Evolutionary conservation across 2,113 vertebrate genomes (phyloP).

Genomic region (Todiramphus saurophagus): DNA sequence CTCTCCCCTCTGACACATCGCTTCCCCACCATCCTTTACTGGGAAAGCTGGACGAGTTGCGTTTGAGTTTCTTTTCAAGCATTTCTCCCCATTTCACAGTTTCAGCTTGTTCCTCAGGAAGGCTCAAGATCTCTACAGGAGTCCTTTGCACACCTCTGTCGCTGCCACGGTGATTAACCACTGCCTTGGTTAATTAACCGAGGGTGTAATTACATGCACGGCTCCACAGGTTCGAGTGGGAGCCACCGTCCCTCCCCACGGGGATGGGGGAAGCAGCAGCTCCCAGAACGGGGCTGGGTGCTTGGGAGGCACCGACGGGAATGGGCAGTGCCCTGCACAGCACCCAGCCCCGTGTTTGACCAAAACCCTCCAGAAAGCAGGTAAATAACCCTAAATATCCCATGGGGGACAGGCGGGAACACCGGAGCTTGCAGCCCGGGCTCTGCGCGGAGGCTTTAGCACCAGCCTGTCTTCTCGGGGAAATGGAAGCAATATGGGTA

Average conservation of each 20-base stretch:
- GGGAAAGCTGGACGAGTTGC: background rate
- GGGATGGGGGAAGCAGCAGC: background rate
- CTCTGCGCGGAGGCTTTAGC: background rate
- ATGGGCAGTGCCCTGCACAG: background rate
- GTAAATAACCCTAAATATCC: fast-evolving
- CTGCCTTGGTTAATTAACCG: background rate
- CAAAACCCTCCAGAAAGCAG: too few relatives aligned
- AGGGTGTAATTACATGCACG: fast-evolving
- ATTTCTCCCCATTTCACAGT: background rate
- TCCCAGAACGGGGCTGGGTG: fast-evolving
- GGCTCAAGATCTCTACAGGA: background rate
- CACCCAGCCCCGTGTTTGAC: fast-evolving
- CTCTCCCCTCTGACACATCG: background rate
- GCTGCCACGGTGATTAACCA: background rate
- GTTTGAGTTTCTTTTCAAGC: background rate
- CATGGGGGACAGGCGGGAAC: background rate
- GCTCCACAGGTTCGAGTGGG: fast-evolving
- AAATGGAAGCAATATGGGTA: background rate
- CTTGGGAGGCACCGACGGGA: fast-evolving
- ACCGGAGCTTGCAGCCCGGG: background rate
- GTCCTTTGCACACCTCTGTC: fast-evolving
- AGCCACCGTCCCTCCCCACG: background rate
- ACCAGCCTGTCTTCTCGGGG: background rate
- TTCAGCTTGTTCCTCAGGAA: background rate
- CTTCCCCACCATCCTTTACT: background rate